phyloP scores from a whole-genome alignment of 2,113 vertebrate species.

The Colius striatus region DNA sequence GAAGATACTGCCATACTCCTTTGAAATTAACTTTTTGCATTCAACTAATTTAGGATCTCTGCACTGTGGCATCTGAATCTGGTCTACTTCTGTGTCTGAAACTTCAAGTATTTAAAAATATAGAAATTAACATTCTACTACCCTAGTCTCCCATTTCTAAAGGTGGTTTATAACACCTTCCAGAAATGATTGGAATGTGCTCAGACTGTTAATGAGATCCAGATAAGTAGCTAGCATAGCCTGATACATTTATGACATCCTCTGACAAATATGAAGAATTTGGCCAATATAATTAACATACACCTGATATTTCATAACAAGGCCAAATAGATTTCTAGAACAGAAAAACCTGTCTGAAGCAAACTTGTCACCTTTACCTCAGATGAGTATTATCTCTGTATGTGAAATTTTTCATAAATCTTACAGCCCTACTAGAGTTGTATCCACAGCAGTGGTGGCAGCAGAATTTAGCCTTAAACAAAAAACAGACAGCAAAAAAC shows the following conservation, averaged over 20 bases:
- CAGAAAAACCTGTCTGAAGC: background rate
- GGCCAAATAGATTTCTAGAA: background rate
- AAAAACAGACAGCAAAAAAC: background rate
- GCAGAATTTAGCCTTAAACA: background rate
- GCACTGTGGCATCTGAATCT: background rate
- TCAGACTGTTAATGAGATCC: background rate
- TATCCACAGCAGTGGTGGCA: background rate
- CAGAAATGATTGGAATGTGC: background rate
- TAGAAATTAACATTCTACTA: background rate
- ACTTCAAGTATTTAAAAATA: background rate
- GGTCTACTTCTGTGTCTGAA: background rate
- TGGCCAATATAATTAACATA: background rate
- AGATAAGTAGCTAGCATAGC: background rate
- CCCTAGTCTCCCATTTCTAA: background rate
- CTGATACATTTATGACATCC: background rate
- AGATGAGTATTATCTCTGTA: background rate
- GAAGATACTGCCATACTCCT: rapidly evolving
- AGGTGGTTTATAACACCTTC: background rate
- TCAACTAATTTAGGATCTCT: background rate
- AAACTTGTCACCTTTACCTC: background rate
- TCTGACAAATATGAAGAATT: background rate
- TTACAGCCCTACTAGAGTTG: background rate
- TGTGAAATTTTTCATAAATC: background rate
- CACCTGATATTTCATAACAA: background rate
- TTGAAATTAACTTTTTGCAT: background rate